phyloP scores from a whole-genome alignment of 2,113 vertebrate genomes.

The Pseudopipra pipra region DNA sequence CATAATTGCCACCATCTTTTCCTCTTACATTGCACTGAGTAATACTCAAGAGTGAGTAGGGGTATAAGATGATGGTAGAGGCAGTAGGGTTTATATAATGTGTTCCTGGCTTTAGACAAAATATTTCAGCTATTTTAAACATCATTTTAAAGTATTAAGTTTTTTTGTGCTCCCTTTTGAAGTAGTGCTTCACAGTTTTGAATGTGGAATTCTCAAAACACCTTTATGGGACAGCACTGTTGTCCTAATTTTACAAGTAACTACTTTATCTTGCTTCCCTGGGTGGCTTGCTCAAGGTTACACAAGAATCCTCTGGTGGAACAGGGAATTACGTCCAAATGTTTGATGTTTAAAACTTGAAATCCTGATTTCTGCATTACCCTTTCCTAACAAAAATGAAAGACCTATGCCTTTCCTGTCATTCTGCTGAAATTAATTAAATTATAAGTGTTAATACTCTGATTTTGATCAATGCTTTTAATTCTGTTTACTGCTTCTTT shows the following conservation, averaged over 20 bases:
- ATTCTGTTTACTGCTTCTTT: slow-evolving; percentile 41
- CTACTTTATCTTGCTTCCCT: neutral
- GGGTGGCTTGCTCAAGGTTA: neutral
- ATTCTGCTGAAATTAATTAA: neutral
- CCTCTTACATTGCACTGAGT: neutral
- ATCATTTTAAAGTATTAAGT: neutral
- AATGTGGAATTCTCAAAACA: neutral
- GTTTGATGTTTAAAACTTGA: neutral
- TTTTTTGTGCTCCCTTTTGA: neutral
- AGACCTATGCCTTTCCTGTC: neutral
- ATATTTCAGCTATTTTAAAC: neutral
- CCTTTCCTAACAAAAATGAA: neutral
- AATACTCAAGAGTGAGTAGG: neutral
- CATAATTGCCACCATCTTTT: neutral
- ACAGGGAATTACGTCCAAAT: neutral
- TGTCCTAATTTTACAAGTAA: slow-evolving; percentile 12
- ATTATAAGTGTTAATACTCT: neutral
- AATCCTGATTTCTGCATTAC: neutral
- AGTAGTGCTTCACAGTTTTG: neutral
- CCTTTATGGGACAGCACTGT: neutral
- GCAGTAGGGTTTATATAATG: neutral
- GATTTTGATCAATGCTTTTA: slow-evolving; percentile 40
- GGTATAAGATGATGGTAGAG: neutral
- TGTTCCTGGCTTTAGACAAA: neutral
- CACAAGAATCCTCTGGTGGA: neutral